These are phyloP conservation scores for Steinernema scapterisci DNA, from an alignment of 2,888 invertebrate species.

Conservation along the genomic window DNA sequence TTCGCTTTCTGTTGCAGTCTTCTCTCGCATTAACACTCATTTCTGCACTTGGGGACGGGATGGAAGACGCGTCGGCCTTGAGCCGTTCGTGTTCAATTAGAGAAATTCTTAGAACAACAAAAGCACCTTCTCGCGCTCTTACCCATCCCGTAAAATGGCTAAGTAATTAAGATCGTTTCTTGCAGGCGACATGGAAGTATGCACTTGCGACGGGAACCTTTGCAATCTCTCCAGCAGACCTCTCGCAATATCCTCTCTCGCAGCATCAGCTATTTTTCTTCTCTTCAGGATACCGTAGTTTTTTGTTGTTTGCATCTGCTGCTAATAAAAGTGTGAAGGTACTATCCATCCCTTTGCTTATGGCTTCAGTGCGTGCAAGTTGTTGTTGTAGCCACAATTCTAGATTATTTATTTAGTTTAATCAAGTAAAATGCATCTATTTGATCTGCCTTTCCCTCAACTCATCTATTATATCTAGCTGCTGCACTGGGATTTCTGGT, in stretches of 20 bases:
- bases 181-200: slow-evolving; percentile 65
- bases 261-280: background rate
- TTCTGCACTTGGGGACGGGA: background rate
- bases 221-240: slow-evolving; percentile 49
- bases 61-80: slow-evolving; percentile 12
- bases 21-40: background rate
- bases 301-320: background rate
- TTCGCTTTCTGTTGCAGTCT: background rate
- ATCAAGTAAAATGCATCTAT: no score
- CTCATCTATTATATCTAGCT: no score
- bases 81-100: slow-evolving; percentile 8
- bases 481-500: no score
- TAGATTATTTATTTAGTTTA: no score
- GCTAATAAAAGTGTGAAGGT: no score
- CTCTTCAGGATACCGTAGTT: background rate
- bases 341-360: no score
- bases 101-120: background rate
- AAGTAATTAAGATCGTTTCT: slow-evolving; percentile 13
- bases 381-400: no score
- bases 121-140: background rate
- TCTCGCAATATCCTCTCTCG: background rate
- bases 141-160: background rate
- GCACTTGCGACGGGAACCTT: slow-evolving; percentile 64
- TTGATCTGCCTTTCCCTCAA: no score
- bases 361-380: no score